Evolutionary conservation across 2,113 vertebrate species (phyloP), one percentile per base, ranked within the genome.

Genomic region (Himantopus leucocephalus): DNA sequence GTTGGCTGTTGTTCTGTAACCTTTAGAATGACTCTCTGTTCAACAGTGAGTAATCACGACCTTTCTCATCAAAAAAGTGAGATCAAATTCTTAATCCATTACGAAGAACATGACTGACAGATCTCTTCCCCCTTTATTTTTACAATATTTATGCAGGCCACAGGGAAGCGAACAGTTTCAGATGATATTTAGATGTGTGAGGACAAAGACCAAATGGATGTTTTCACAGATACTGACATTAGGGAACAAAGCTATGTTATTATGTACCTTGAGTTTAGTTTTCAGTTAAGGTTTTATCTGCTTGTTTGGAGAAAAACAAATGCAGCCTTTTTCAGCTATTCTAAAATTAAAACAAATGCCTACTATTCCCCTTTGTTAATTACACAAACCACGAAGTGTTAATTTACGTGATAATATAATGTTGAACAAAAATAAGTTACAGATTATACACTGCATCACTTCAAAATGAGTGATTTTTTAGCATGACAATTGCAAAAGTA

Each of bases 11-110:
- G 14, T n/a, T 95, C 92, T 58, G 35, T 94, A 97, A 97, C 91
- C 92, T 95, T 95, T 92, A 92, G 37, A 96, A 94, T 89, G 72
- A 88, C 67, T 92, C 94, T 94, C 82, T 73, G 35, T 39, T 92
- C 47, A 93, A 63, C 68, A 63, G 70, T 77, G 90, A 96, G 68
- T 94, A 95, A 97, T 91, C 20, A 3, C 2, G 3, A 94, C 91
- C 95, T 94, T 88, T 95, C 82, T 92, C 72, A 89, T 93, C 47
- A 81, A 70, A 78, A 85, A 93, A 26, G 56, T n/a, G 37, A 62
- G 59, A 88, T 86, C n/a, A 90, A 86, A 74, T 64, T 67, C 80
- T 94, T 86, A 77, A 90, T 90, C 64, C 72, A 80, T 80, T 88
- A 90, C 32, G 41, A 80, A 77, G n/a, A 85, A 67, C 68, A 71